Percentiles rank a stretch among this genome's conserved stretches.
These are phyloP conservation scores for Microctenopoma stevenorrisi DNA, from an alignment of 2,797 vertebrate species.

Conservation along the genomic window DNA sequence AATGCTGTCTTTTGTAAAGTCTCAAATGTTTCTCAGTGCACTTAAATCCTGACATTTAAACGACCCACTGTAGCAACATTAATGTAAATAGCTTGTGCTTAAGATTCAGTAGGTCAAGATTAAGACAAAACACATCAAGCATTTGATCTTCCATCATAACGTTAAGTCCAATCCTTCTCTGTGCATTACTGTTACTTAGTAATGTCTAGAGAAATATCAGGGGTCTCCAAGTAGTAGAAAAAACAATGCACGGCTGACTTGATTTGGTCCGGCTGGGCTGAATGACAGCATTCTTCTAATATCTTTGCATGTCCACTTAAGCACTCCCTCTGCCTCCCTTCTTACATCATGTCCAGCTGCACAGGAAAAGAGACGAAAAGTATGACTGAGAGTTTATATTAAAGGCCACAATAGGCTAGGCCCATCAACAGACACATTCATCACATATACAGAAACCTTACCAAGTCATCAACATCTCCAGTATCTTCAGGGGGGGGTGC, in stretches of 20 bases:
- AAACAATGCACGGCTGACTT: conserved; percentile 58
- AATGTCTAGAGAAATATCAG: conserved; percentile 3
- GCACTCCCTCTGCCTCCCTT: conserved; percentile 37
- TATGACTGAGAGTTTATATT: conserved; percentile 32
- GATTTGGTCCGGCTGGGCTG: conserved; percentile 40
- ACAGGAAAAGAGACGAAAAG: conserved; percentile 59
- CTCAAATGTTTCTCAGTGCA: conserved; percentile 9
- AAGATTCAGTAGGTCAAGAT: neutral
- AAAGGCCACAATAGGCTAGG: conserved; percentile 11
- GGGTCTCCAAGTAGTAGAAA: conserved; percentile 26
- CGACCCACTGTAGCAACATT: conserved; percentile 2
- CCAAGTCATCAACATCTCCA: conserved; percentile 96
- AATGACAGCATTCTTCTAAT: conserved; percentile 55
- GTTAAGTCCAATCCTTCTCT: neutral
- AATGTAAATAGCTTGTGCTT: neutral
- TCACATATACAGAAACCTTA: conserved; percentile 70
- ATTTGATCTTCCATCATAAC: neutral
- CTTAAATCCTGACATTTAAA: conserved; percentile 16
- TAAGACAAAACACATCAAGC: conserved; percentile 8
- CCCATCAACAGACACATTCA: conserved; percentile 10
- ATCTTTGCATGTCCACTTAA: conserved; percentile 37
- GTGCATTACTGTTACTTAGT: conserved; percentile 1
- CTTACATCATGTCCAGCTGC: conserved; percentile 96
- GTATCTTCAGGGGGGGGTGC: conserved; percentile 79
- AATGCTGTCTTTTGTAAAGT: conserved; percentile 39